Evolutionary conservation across 2,113 vertebrate species (phyloP).

Genomic region (Otus sunia): DNA sequence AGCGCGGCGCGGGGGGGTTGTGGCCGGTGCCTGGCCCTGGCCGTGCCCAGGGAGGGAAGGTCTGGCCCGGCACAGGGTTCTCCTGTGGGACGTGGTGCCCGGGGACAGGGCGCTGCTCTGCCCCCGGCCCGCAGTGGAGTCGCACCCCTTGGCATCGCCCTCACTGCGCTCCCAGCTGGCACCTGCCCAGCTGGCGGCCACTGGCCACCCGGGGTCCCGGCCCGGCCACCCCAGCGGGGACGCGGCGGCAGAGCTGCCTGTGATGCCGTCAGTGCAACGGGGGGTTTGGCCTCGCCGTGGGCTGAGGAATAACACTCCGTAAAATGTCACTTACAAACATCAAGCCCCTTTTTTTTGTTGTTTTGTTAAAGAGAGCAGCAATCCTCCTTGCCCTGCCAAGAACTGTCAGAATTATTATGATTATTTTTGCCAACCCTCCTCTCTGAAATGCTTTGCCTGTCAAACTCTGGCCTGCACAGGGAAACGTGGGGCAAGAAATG

Average conservation of each 20-base stretch:
- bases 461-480: background rate
- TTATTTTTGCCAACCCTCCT: slow-evolving; percentile 58
- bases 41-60: no score
- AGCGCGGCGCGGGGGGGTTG: background rate
- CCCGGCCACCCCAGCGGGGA: accelerated
- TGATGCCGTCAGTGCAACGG: background rate
- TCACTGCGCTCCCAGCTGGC: accelerated
- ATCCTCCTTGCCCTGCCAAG: slow-evolving; percentile 46
- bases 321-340: slow-evolving; percentile 26
- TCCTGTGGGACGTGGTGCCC: background rate
- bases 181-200: background rate
- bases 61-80: background rate
- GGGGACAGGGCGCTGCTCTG: accelerated
- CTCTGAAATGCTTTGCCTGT: slow-evolving; percentile 50
- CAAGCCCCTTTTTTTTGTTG: slow-evolving; percentile 19
- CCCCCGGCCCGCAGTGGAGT: accelerated
- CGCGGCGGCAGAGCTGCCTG: background rate
- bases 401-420: slow-evolving; percentile 58
- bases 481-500: slow-evolving; percentile 38
- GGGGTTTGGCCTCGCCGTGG: background rate
- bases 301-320: background rate
- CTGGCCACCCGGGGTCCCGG: background rate
- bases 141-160: accelerated
- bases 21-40: background rate
- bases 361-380: slow-evolving; percentile 20